Base-by-base conservation (phyloP, 2,888 invertebrate genomes). In the Heliconius cydno region DNA sequence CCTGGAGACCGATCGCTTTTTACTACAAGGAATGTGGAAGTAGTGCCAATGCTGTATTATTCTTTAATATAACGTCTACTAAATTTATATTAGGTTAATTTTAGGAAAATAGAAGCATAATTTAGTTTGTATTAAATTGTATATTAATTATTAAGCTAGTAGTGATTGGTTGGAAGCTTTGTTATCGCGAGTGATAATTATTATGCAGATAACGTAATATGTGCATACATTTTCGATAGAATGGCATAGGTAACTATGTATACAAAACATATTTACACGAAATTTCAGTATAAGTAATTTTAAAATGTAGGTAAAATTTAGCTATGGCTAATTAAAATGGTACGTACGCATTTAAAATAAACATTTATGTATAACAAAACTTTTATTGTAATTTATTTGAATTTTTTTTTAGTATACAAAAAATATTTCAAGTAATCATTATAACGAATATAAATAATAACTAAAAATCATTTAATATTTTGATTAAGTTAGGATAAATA, bases 1-100 rank as follows among this genome's bases (percentile, higher is more conserved):
- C 89, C 90, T 86, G 84, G 85, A 79, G 86, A 80, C 74, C 76
- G 79, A 80, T 79, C 80, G 74, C 63, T 80, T 80, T 74, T 70
- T 80, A 80, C 74, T 74, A 60, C 68, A 74, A 78, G 74, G 74
- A 67, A 68, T 74, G 60, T 60, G 41, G 60, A 68, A 60, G 46
- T 34, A 25, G 41, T 66, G 74, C 74, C 68, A 75, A 65, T 46
- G 15, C 25, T 60, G 13, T 65, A 75, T 74, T 63, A 63, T 65
- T 38, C 63, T 75, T 65, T 34, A 75, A 41, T 22, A 63, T 75
- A 70, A 46, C 19, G 41, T 65, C 13, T 41, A 65, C 22, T 41
- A 65, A 19, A 65, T 41, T 65, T 46, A 65, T n/a, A 0, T 30
- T 15, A 70, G 25, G 41, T 3, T 70, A 70, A 70, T 70, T 19